Evolutionary conservation across 2,888 invertebrate genomes (phyloP).

Genomic region (Drosophila ustulata): DNA sequence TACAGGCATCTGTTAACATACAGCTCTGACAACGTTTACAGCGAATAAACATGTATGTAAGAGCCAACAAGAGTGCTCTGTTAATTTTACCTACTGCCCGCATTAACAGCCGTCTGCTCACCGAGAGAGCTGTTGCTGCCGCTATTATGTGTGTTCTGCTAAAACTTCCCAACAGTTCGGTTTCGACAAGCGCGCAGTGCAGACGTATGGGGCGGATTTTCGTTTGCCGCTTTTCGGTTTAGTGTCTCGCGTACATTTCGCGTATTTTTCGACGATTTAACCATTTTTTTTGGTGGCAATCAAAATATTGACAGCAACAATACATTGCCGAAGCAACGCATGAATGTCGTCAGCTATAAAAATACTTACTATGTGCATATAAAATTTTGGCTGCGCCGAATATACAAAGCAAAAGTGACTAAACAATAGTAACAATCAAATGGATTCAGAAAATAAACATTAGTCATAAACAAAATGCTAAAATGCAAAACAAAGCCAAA

Average conservation of each 20-base stretch:
- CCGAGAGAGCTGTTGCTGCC: constrained; percentile 8
- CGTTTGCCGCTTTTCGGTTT: constrained; percentile 27
- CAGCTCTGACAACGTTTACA: constrained; percentile 11
- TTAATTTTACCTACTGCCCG: constrained; percentile 7
- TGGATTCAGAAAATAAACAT: constrained; percentile 23
- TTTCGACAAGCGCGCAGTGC: constrained; percentile 38
- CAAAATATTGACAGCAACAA: constrained; percentile 19
- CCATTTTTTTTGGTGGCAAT: constrained; percentile 19
- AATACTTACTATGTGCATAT: constrained; percentile 27
- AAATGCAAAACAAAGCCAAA: constrained; percentile 60
- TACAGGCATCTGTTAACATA: constrained; percentile 28
- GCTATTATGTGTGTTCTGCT: constrained; percentile 20
- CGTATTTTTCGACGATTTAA: constrained; percentile 46
- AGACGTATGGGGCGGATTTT: constrained; percentile 52
- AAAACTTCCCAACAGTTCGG: constrained; percentile 59
- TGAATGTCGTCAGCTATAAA: constrained; percentile 53
- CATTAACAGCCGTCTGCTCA: constrained; percentile 1
- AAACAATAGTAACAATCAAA: constrained; percentile 31
- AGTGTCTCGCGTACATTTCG: constrained; percentile 56
- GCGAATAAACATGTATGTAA: background rate
- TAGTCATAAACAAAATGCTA: constrained; percentile 41
- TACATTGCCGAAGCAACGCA: constrained; percentile 25
- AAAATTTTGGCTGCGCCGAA: constrained; percentile 27
- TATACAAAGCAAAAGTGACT: constrained; percentile 57
- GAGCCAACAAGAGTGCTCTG: background rate